Conservation (phyloP, 2,888 invertebrate species). For the Arenicola marina region DNA sequence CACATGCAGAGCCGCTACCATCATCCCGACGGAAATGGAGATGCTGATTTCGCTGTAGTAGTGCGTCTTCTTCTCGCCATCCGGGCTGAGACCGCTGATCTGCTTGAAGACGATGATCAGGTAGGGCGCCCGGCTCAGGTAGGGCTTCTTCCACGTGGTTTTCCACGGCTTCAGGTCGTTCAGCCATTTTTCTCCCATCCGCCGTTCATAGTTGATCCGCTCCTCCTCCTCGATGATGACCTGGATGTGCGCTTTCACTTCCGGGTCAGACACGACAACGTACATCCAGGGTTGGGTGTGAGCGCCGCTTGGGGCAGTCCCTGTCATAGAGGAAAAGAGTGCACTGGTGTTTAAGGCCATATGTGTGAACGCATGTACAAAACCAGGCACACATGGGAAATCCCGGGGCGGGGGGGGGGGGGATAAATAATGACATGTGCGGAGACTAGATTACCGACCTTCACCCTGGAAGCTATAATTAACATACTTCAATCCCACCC, state of each 20-base stretch:
- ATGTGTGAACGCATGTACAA: too few species aligned
- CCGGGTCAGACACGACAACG: constrained; percentile 72
- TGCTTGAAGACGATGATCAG: constrained; percentile 85
- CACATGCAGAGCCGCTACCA: constrained; percentile 84
- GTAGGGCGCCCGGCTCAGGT: constrained; percentile 84
- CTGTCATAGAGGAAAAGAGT: constrained; percentile 52
- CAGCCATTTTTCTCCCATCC: constrained; percentile 71
- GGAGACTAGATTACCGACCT: too few species aligned
- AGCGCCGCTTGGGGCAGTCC: constrained; percentile 90
- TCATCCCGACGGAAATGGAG: constrained; percentile 80
- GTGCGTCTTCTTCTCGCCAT: constrained; percentile 77
- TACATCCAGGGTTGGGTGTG: constrained; percentile 95
- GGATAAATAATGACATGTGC: too few species aligned
- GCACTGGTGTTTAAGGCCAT: too few species aligned
- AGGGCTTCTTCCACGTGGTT: constrained; percentile 81
- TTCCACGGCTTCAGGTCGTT: constrained; percentile 70
- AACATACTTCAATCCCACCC: too few species aligned
- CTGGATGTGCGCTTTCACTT: constrained; percentile 69
- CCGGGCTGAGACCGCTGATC: constrained; percentile 70
- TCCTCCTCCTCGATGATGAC: constrained; percentile 86
- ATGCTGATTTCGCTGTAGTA: constrained; percentile 91
- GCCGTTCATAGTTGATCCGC: constrained; percentile 74
- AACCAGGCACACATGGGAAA: too few species aligned
- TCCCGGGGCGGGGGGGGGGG: too few species aligned
- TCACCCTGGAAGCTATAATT: too few species aligned